phyloP scores from a whole-genome alignment of 2,888 invertebrate genomes.

The Cerastis leucographa region DNA sequence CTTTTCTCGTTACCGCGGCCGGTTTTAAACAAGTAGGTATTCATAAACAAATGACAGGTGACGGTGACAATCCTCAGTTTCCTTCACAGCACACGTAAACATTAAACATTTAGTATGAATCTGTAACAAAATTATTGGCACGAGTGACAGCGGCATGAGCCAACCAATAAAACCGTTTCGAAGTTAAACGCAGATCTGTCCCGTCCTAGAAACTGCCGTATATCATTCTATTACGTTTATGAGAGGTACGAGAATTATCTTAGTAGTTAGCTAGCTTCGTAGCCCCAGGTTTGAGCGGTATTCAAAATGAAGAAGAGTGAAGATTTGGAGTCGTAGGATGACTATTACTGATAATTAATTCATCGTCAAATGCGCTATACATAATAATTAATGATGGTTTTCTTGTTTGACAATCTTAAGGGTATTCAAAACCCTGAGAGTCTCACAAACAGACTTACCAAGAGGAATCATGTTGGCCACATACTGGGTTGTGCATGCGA shows the following conservation, averaged over 20 bases:
- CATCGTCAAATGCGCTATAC: background rate
- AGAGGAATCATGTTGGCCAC: background rate
- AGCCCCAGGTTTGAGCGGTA: constrained; percentile 6
- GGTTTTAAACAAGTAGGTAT: constrained; percentile 9
- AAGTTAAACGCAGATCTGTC: constrained; percentile 23
- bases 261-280: background rate
- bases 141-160: constrained; percentile 48
- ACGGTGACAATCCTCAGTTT: constrained; percentile 4
- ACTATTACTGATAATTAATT: background rate
- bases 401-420: background rate
- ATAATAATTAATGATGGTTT: background rate
- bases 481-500: background rate
- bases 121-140: constrained; percentile 56
- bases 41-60: constrained; percentile 35
- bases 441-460: background rate
- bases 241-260: constrained; percentile 19
- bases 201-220: constrained; percentile 40
- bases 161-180: constrained; percentile 57
- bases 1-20: background rate
- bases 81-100: constrained; percentile 23
- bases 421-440: background rate
- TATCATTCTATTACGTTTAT: constrained; percentile 50
- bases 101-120: constrained; percentile 29
- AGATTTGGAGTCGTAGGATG: background rate
- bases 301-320: background rate